Evolutionary conservation across 1,140 invertebrate genomes (phyloP).

Genomic region (Anagrus nilaparvatae): DNA sequence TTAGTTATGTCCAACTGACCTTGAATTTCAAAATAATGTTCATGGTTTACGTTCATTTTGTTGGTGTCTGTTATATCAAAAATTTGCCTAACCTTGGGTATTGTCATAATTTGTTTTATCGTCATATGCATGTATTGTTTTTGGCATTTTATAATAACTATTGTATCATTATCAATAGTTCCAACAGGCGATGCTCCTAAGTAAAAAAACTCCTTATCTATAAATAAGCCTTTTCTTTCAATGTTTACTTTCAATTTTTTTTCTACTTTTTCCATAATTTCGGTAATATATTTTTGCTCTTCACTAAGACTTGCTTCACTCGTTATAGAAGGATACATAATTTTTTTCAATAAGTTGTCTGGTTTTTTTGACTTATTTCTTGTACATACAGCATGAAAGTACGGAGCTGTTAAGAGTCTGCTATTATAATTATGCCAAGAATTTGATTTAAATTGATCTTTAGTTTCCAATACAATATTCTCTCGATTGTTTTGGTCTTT

Average conservation of each 20-base stretch:
- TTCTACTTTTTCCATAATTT: constrained; percentile 26
- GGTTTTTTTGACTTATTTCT: constrained; percentile 20
- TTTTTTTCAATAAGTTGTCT: constrained; percentile 19
- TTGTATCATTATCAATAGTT: constrained; percentile 24
- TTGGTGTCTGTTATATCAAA: constrained; percentile 7
- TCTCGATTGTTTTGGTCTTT: constrained; percentile 8
- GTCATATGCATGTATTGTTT: constrained; percentile 11
- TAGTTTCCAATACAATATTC: constrained; percentile 22
- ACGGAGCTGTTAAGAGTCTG: constrained; percentile 32
- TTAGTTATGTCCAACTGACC: constrained; percentile 19
- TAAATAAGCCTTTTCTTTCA: constrained; percentile 31
- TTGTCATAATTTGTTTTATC: constrained; percentile 11
- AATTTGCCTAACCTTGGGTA: neutral
- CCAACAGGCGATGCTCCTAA: constrained; percentile 37
- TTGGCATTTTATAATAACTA: constrained; percentile 34
- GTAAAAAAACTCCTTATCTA: constrained; percentile 25
- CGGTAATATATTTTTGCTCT: constrained; percentile 23
- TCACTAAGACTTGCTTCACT: constrained; percentile 14
- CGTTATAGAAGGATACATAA: constrained; percentile 28
- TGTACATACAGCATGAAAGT: constrained; percentile 28
- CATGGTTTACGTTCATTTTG: constrained; percentile 19
- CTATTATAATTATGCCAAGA: constrained; percentile 24
- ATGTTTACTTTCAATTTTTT: constrained; percentile 18
- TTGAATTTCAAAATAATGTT: constrained; percentile 27
- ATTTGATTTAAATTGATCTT: constrained; percentile 20